Evolutionary conservation across 2,113 vertebrate genomes (phyloP).

Genomic region (Cavia aperea): DNA sequence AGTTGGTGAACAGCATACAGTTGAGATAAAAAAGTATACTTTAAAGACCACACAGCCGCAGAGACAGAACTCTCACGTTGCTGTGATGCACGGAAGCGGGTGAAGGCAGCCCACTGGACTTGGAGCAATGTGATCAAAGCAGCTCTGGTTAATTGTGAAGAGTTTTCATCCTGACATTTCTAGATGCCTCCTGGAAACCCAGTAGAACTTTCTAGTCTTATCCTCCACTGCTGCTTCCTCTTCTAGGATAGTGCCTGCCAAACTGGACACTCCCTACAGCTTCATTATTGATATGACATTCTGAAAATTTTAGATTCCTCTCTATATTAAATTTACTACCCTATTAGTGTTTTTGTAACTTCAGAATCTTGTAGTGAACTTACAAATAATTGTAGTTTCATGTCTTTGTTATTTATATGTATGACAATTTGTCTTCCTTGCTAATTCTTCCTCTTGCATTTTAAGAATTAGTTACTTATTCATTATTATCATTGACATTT

Average conservation of each 20-base stretch:
- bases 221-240: not conserved
- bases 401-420: constrained; percentile 45
- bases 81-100: not conserved
- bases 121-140: not conserved
- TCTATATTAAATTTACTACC: constrained; percentile 11
- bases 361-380: constrained; percentile 52
- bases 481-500: constrained; percentile 73
- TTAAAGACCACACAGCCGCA: not conserved
- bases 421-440: constrained; percentile 64
- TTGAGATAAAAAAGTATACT: not conserved
- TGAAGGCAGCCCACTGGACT: not conserved
- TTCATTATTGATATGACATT: not conserved
- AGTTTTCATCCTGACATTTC: not conserved
- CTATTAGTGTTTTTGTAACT: constrained; percentile 48
- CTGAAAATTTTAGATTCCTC: not conserved
- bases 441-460: constrained; percentile 67
- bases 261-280: not conserved
- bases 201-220: constrained; percentile 17
- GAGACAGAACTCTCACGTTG: not conserved
- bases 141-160: not conserved
- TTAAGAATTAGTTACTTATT: constrained; percentile 71
- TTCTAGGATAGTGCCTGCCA: not conserved
- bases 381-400: constrained; percentile 42
- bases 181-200: not conserved
- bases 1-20: not conserved